These are phyloP conservation scores for Chaetodon auriga DNA, from an alignment of 2,113 vertebrate species.

Conservation along the genomic window DNA sequence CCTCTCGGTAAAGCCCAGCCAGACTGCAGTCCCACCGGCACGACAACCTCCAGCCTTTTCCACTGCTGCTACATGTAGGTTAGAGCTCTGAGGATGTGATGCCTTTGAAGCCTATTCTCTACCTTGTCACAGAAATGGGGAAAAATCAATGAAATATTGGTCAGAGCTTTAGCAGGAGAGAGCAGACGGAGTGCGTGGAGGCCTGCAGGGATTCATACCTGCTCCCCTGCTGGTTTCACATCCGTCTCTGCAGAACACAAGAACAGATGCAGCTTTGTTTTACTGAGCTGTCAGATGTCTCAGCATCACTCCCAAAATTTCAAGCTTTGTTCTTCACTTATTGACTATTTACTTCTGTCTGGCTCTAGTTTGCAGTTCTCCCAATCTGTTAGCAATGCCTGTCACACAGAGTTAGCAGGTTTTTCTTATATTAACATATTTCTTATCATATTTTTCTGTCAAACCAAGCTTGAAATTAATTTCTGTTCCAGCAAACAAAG, in stretches of 20 bases:
- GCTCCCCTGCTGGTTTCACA: conserved; percentile 61
- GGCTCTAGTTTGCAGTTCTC: neutral
- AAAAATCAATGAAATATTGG: conserved; percentile 66
- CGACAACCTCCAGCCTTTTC: conserved; percentile 55
- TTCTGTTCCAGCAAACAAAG: conserved; percentile 42
- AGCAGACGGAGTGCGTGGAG: conserved; percentile 26
- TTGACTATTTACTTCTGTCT: neutral
- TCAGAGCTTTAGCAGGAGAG: conserved; percentile 41
- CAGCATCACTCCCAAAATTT: conserved; percentile 13
- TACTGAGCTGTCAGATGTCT: conserved; percentile 45
- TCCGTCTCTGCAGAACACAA: conserved; percentile 47
- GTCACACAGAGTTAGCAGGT: neutral
- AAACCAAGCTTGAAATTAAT: conserved; percentile 59
- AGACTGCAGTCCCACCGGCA: conserved; percentile 50
- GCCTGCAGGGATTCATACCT: conserved; percentile 55
- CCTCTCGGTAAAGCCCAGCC: conserved; percentile 37
- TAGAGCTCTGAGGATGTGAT: conserved; percentile 45
- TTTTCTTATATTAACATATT: neutral
- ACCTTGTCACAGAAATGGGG: conserved; percentile 57
- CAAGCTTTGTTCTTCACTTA: conserved; percentile 16
- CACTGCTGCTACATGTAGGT: conserved; percentile 59
- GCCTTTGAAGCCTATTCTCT: conserved; percentile 71
- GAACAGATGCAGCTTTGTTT: conserved; percentile 71
- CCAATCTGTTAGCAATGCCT: neutral
- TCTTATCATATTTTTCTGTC: conserved; percentile 25